phyloP scores from a whole-genome alignment of 2,797 vertebrate genomes.

The Australoheros facetus region DNA sequence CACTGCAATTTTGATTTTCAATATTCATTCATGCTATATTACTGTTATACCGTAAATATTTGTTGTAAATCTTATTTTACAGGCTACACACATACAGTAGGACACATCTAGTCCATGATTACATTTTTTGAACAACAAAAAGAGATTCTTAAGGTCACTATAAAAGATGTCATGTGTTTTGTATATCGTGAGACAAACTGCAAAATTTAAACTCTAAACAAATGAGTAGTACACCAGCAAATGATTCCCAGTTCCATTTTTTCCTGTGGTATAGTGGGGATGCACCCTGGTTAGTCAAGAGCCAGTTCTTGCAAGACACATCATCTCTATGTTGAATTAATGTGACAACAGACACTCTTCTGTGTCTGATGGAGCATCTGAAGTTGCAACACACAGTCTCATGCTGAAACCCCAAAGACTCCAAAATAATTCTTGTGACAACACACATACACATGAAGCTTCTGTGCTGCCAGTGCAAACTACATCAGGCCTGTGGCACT shows the following conservation, averaged over 20 bases:
- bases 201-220: neutral
- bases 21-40: conserved; percentile 33
- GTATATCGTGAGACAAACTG: neutral
- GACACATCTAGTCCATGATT: neutral
- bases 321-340: conserved; percentile 17
- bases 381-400: conserved; percentile 12
- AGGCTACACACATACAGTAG: neutral
- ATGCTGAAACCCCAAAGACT: conserved; percentile 14
- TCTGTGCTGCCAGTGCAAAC: conserved; percentile 33
- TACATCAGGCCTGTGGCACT: conserved; percentile 31
- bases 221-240: neutral
- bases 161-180: neutral
- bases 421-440: conserved; percentile 20
- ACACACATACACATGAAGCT: conserved; percentile 20
- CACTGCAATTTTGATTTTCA: conserved; percentile 30
- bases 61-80: neutral
- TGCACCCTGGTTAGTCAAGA: conserved; percentile 26
- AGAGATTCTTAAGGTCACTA: neutral
- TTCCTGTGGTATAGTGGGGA: neutral
- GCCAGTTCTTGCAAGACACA: conserved; percentile 32
- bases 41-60: conserved; percentile 14
- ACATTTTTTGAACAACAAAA: neutral
- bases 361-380: conserved; percentile 19
- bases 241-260: neutral
- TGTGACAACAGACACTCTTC: neutral